Conservation (phyloP, 2,888 invertebrate species). For the Azorinus chamasolen region DNA sequence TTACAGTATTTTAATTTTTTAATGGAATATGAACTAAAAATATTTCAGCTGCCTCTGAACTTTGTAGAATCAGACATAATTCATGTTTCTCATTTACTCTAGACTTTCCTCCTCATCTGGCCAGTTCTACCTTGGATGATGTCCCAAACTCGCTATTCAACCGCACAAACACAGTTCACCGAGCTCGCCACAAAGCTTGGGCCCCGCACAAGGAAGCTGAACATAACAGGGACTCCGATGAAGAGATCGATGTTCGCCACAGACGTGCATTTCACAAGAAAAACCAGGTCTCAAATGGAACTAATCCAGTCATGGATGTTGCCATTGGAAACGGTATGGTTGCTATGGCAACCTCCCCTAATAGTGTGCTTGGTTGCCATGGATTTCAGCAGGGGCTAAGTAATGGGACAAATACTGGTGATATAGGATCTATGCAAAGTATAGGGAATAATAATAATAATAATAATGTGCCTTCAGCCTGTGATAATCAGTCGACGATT, state of each 20-base stretch:
- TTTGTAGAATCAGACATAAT: too few relatives aligned
- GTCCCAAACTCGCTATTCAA: slow-evolving; percentile 78
- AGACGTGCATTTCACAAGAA: slow-evolving; percentile 62
- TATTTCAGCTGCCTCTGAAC: too few relatives aligned
- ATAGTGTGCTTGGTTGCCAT: slow-evolving; percentile 2
- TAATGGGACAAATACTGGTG: not conserved
- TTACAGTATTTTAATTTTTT: too few relatives aligned
- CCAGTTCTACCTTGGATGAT: slow-evolving; percentile 79
- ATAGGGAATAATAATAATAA: slow-evolving; percentile 2
- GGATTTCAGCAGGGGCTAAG: slow-evolving; percentile 6
- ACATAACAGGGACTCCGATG: not conserved
- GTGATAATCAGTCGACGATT: not conserved
- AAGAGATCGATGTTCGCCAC: not conserved
- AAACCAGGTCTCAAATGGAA: slow-evolving; percentile 76
- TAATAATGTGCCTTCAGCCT: not conserved
- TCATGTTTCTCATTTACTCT: too few relatives aligned
- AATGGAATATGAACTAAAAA: too few relatives aligned
- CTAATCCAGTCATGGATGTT: slow-evolving; percentile 43
- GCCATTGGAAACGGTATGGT: not conserved
- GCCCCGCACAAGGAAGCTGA: slow-evolving; percentile 5
- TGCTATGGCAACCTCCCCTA: not conserved
- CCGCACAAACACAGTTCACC: slow-evolving; percentile 10
- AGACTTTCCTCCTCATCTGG: slow-evolving; percentile 83
- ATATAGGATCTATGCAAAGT: slow-evolving; percentile 25
- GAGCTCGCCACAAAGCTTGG: slow-evolving; percentile 2